phyloP scores from a whole-genome alignment of 2,113 vertebrate genomes.

The Sinocyclocheilus rhinocerous region DNA sequence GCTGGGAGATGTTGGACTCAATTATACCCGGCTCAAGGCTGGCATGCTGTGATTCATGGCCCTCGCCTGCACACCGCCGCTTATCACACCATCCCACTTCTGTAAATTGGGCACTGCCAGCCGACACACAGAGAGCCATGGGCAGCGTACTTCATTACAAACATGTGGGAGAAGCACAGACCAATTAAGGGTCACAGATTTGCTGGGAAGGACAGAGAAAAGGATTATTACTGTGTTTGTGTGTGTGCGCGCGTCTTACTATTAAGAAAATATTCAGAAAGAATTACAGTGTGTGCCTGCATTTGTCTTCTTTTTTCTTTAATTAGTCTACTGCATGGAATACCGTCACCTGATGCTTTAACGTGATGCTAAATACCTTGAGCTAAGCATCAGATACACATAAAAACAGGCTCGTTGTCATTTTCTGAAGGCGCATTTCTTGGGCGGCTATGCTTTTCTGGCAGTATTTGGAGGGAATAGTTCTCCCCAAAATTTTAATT shows the following conservation, averaged over 20 bases:
- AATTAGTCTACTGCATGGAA: not conserved
- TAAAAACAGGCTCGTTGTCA: not conserved
- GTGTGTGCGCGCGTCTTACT: not conserved
- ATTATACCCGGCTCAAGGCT: conserved; percentile 99
- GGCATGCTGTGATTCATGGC: conserved; percentile 99
- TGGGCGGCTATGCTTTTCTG: not conserved
- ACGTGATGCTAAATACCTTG: not conserved
- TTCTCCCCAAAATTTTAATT: not conserved
- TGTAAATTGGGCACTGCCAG: conserved; percentile 99
- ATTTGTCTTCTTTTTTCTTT: conserved; percentile 13
- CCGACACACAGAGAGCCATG: conserved; percentile 99
- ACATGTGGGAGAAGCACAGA: conserved; percentile 96
- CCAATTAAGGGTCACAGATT: conserved; percentile 95
- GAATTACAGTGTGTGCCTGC: not conserved
- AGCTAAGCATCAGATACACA: not conserved
- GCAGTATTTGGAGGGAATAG: not conserved
- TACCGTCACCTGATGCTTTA: not conserved
- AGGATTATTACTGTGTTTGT: conserved; percentile 63
- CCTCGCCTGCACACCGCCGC: conserved; percentile 91
- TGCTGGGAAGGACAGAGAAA: conserved; percentile 75
- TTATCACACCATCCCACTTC: conserved; percentile 99
- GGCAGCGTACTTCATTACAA: conserved; percentile 98
- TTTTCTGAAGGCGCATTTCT: not conserved
- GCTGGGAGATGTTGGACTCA: conserved; percentile 99
- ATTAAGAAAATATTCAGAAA: not conserved